Base-by-base conservation (phyloP, 2,113 vertebrate species). In the Forbesichthys papilliferus region DNA sequence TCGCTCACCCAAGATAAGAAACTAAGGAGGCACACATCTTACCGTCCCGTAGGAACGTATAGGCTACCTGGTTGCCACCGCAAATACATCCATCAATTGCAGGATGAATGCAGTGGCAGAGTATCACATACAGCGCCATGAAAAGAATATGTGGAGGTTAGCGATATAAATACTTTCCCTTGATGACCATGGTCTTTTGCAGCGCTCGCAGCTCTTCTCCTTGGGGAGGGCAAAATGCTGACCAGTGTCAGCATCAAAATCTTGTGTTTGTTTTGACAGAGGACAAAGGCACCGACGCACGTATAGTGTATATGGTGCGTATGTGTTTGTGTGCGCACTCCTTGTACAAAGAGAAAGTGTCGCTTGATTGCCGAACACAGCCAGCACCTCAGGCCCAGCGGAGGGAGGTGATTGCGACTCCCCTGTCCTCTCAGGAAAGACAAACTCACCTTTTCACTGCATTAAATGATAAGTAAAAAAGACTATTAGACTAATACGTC, bases 211-310 rank as follows among this genome's bases (percentile, higher is more conserved):
- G 18, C 52, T 53, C 52, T 33, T 33, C 20, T 58, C 56, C 56
- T 33, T 33, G 56, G 56, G 27, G 20, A 14, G 20, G 42, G 16
- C 8, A 20, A 62, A 48, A 46, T 48, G 61, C 46, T 62, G 46
- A 62, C 61, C 61, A 27, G 61, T 13, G 61, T 11, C 61, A 62
- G 42, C 10, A 46, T 62, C 61, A 48, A n/a, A 16, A 36, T 62
- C 61, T 62, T 20, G 14, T 62, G 46, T 62, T 62, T 62, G 46
- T 20, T 20, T 16, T 20, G 48, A 52, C 27, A n/a, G 20, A 52
- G 20, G 48, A 64, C 62, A 52, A 3, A 11, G 11, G 46, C 47
- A 51, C 47, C 12, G 46, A 65, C 49, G 14, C 63, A 48, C 60
- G 18, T n/a, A 48, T n/a, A 48, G 11, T 16, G 11, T 46, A 11